These are phyloP conservation scores for Pecten maximus DNA, from an alignment of 2,888 invertebrate species.

Conservation along the genomic window DNA sequence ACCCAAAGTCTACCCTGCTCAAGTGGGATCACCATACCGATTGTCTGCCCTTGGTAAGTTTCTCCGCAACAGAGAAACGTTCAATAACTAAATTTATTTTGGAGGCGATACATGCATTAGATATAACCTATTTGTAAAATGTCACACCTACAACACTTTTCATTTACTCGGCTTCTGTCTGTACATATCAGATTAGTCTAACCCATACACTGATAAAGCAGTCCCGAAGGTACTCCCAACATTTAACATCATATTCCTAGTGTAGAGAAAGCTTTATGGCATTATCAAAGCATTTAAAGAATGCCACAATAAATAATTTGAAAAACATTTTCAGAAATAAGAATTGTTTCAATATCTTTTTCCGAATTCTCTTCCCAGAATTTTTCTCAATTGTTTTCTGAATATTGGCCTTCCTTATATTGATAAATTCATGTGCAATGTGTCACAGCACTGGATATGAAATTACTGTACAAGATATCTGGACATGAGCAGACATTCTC, in stretches of 20 bases:
- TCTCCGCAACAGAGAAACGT: conserved; percentile 16
- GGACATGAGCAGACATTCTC: not conserved
- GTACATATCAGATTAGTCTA: not conserved
- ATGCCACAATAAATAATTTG: not conserved
- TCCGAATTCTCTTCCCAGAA: not conserved
- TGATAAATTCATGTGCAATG: not conserved
- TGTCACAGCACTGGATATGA: not conserved
- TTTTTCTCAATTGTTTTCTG: not conserved
- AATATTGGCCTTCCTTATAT: not conserved
- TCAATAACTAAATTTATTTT: not conserved
- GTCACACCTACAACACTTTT: conserved; percentile 16
- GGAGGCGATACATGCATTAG: conserved; percentile 8
- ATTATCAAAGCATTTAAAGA: not conserved
- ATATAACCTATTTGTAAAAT: not conserved
- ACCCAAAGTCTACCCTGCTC: not conserved
- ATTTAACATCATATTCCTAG: not conserved
- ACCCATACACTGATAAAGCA: not conserved
- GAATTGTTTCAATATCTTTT: not conserved
- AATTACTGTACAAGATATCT: not conserved
- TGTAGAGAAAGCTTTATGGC: not conserved
- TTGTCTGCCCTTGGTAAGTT: conserved; percentile 15
- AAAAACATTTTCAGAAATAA: not conserved
- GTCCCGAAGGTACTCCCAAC: not conserved
- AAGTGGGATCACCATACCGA: conserved; percentile 16
- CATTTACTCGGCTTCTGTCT: not conserved